Evolutionary conservation across 2,113 vertebrate species (phyloP).

Genomic region (Rhinoderma darwinii): DNA sequence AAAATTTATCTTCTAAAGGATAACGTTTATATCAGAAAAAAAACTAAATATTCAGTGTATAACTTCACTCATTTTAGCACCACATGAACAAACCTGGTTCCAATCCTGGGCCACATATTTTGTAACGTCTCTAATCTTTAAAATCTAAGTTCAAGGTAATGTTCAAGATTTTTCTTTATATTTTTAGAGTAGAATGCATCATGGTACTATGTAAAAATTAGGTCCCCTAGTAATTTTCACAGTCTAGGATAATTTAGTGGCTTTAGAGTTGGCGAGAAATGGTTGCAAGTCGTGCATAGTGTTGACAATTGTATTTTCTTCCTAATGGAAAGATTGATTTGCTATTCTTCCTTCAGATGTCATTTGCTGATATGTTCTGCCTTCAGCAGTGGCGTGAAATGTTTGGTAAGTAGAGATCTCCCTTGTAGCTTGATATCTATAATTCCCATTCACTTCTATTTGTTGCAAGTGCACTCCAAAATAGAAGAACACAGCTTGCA

Average conservation of each 20-base stretch:
- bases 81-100: too few species aligned
- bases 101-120: too few species aligned
- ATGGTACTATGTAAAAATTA: neutral
- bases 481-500: neutral
- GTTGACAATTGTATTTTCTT: neutral
- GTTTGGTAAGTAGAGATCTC: neutral
- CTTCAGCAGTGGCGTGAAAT: neutral
- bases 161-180: neutral
- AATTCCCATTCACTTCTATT: slow-evolving; percentile 5
- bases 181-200: neutral
- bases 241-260: neutral
- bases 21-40: too few species aligned
- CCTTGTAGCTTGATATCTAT: neutral
- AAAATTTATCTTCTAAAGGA: too few species aligned
- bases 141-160: too few species aligned
- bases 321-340: neutral
- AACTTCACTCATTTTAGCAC: too few species aligned
- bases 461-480: neutral
- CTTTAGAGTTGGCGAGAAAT: neutral
- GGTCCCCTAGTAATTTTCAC: too few species aligned
- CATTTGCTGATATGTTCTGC: neutral
- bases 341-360: slow-evolving; percentile 17
- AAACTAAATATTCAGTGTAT: too few species aligned
- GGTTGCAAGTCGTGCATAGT: neutral
- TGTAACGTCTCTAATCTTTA: too few species aligned